Evolutionary conservation across 2,888 invertebrate species (phyloP), one percentile per base, ranked within the genome.

Genomic region (Acanthacorydalis orientalis): DNA sequence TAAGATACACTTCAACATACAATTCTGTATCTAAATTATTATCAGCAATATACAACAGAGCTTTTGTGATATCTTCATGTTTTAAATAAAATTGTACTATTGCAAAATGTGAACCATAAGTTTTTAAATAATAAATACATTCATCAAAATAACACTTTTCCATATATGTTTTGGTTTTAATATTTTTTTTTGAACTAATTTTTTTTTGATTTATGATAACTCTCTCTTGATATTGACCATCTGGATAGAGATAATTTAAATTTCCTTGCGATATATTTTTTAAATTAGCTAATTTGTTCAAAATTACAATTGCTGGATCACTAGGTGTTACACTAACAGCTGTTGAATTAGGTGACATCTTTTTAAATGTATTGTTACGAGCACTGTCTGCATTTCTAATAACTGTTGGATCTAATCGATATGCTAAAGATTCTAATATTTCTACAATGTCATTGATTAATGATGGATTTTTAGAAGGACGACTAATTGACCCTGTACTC

Each of bases 111-210:
- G 80, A 82, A 1, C 89, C 91, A 57, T 90, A 92, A 50, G 77
- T 80, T 3, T 74, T 71, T 3, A 92, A 68, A 63, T 92, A 93
- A 61, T 81, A 86, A 2, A 87, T 63, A 56, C 86, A 87, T 65
- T 92, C 91, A 50, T 80, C 77, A 56, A 81, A 81, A 53, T 76
- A 75, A 53, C 74, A 69, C 0, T 74, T 70, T 49, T 76, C 73
- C 1, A 77, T 53, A 34, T 53, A 53, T 1, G 55, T 56, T 47
- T 51, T 54, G 2, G 53, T 54, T 23, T 38, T 46, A 44, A 48
- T 49, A 31, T 50, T 50, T 43, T 51, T 14, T 31, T 46, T 46
- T 31, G 47, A 48, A 11, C 43, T 46, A 23, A 16, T 33, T 37
- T 41, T 35, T 23, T 23, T 23, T 23, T 23, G 23, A 6, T 23